Base-by-base conservation (phyloP, 1,140 invertebrate genomes). In the Aphaenogaster ashmeadi region DNA sequence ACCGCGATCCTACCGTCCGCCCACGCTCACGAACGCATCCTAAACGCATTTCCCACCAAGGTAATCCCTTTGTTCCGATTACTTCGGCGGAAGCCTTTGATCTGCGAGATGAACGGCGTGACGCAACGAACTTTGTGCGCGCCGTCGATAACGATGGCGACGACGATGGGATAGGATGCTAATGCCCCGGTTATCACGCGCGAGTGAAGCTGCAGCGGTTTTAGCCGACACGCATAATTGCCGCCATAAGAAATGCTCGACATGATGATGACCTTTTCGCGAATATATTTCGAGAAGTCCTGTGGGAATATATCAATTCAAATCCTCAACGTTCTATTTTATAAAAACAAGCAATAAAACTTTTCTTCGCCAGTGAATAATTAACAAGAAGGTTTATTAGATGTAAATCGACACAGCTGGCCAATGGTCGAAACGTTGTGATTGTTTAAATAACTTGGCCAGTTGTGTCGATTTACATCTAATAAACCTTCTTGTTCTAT, bases 51-150 rank as follows among this genome's bases (percentile, higher is more conserved):
- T 88, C 87, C 87, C 56, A 79, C 81, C 52, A 27, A 80, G 69
- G 41, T 74, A 74, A 89, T 86, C 67, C 56, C 60, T 80, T 89
- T 86, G 67, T 88, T 56, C 38, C 56, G 77, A 89, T 87, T 89
- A 87, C 52, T 77, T 38, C n/a, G 44, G n/a, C 41, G 52, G 58
- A 67, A 54, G 69, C 54, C 87, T 84, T 79, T 89, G 66, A 83
- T 88, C 44, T 84, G 27, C 54, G 69, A 84, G 80, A 84, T 84
- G 80, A 84, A 84, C 67, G 13, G 18, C 27, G 54, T 74, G 67
- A 74, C 41, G 69, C 54, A 84, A 84, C 18, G 13, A 83, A 83
- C 52, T 47, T 58, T 69, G 36, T 54, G 15, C 79, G 78, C 62
- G 62, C 38, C 54, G 38, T 44, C 60, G 38, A 58, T n/a, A 15